phyloP scores from a whole-genome alignment of 2,113 vertebrate genomes.

The Hippocampus zosterae region DNA sequence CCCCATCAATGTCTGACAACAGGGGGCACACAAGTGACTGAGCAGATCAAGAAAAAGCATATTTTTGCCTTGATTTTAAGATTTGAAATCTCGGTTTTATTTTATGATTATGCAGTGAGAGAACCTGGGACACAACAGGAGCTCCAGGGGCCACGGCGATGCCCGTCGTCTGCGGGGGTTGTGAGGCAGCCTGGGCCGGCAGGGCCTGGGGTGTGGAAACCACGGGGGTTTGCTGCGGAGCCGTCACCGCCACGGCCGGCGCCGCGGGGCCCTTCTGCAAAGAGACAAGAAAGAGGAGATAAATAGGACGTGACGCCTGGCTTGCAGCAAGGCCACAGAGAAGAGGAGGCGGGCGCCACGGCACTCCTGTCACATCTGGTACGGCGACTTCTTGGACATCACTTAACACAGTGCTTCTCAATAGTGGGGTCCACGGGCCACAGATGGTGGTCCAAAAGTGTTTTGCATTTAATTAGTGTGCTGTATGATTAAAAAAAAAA shows the following conservation, averaged over 20 bases:
- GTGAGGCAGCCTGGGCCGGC: slow-evolving; percentile 53
- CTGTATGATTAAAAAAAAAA: not conserved
- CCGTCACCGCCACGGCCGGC: slow-evolving; percentile 63
- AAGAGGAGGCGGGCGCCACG: slow-evolving; percentile 62
- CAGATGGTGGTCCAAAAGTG: not conserved
- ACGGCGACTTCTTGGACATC: slow-evolving; percentile 60
- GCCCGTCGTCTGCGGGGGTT: slow-evolving; percentile 62
- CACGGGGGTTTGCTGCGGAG: slow-evolving; percentile 68
- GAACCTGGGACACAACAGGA: slow-evolving; percentile 77
- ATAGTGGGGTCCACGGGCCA: too few species aligned
- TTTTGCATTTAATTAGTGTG: not conserved
- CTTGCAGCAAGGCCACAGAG: slow-evolving; percentile 74
- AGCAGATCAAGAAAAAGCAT: not conserved
- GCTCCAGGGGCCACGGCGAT: slow-evolving; percentile 71
- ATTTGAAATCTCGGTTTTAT: not conserved
- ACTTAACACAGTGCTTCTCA: slow-evolving; percentile 45
- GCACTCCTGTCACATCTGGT: slow-evolving; percentile 69
- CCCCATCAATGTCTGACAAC: too few species aligned
- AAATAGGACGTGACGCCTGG: slow-evolving; percentile 72
- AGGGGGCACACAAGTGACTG: not conserved
- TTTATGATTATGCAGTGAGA: not conserved
- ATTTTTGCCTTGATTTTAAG: not conserved
- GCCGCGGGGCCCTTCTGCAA: slow-evolving; percentile 72
- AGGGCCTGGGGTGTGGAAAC: slow-evolving; percentile 60
- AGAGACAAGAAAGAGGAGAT: slow-evolving; percentile 61